Percentiles rank a stretch among this genome's conserved stretches.
phyloP scores from a whole-genome alignment of 1,140 invertebrate species.

The Leptestheria dahalacensis region DNA sequence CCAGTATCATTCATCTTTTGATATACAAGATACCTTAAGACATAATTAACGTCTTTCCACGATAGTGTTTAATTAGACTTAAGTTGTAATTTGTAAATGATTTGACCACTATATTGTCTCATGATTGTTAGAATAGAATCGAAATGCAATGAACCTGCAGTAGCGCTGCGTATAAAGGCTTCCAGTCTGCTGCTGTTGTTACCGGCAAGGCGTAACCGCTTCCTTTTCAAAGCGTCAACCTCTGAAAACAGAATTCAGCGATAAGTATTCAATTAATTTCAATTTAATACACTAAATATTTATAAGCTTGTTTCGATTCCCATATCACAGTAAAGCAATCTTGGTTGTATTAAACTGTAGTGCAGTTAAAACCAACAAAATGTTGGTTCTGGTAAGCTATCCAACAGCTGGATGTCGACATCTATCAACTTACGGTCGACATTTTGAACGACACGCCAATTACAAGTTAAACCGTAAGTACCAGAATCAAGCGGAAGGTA shows the following conservation, averaged over 20 bases:
- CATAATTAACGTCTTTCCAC: no score
- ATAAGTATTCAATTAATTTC: no score
- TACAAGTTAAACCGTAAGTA: slow-evolving; percentile 57
- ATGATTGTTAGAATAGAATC: not conserved
- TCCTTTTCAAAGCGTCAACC: not conserved
- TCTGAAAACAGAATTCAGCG: no score
- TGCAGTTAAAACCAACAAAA: slow-evolving; percentile 22
- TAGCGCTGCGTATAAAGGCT: not conserved
- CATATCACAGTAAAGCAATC: not conserved
- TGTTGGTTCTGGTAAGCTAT: slow-evolving; percentile 23
- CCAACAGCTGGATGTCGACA: no score
- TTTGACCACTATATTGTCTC: not conserved
- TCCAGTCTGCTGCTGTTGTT: not conserved
- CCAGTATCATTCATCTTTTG: no score
- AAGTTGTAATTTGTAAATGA: not conserved
- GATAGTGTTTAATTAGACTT: no score
- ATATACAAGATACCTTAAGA: no score
- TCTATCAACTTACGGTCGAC: no score
- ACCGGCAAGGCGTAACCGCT: not conserved
- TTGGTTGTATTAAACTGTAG: not conserved
- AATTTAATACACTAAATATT: no score
- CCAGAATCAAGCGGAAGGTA: slow-evolving; percentile 64
- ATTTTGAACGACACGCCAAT: no score
- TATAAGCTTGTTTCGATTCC: no score
- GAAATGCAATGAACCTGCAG: not conserved